phyloP scores from a whole-genome alignment of 2,113 vertebrate genomes.

The Protomyctophum bolini region DNA sequence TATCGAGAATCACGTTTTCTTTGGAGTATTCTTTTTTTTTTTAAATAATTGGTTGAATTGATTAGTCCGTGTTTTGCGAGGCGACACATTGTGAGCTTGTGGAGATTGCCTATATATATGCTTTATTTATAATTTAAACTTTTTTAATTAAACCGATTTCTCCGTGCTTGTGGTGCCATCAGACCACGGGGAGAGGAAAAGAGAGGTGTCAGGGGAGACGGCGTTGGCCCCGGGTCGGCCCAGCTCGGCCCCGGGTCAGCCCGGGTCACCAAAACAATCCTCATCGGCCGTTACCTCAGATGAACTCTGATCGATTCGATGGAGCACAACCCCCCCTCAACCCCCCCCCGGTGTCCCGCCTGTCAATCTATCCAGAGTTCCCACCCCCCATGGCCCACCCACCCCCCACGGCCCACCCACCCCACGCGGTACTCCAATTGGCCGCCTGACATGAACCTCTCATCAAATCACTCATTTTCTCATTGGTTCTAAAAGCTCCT shows the following conservation, averaged over 20 bases:
- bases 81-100: no score
- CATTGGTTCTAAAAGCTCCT: slow-evolving; percentile 9
- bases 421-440: slow-evolving; percentile 1
- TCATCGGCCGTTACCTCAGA: slow-evolving; percentile 21
- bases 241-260: not conserved
- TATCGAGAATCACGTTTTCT: no score
- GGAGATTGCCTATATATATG: no score
- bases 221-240: slow-evolving; percentile 3
- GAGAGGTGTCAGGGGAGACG: slow-evolving; percentile 20
- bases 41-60: no score
- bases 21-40: no score
- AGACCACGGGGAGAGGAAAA: no score
- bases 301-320: slow-evolving; percentile 29
- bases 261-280: slow-evolving; percentile 12
- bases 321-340: slow-evolving; percentile 21
- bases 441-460: slow-evolving; percentile 16
- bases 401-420: not conserved
- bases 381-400: not conserved
- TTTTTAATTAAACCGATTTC: no score
- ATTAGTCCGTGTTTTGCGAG: no score
- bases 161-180: no score
- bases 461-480: slow-evolving; percentile 23
- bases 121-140: no score
- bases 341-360: not conserved
- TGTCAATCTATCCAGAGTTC: slow-evolving; percentile 8